Evolutionary conservation across 1,140 invertebrate genomes (phyloP).

Genomic region (Pararge aegeria): DNA sequence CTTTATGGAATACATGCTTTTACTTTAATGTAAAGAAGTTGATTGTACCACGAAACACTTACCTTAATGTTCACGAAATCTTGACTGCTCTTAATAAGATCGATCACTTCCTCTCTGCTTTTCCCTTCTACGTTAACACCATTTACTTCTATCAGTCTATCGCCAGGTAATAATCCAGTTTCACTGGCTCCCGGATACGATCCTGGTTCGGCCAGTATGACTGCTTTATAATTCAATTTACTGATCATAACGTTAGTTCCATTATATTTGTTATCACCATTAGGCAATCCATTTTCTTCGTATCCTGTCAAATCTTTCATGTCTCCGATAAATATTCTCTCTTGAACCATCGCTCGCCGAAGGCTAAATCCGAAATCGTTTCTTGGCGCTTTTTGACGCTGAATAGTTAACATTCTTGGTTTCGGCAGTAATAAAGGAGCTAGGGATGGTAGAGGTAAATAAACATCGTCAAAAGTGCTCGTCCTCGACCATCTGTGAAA

Average conservation of each 20-base stretch:
- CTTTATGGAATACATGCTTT: not conserved
- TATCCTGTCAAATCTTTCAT: conserved; percentile 52
- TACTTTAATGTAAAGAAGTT: conserved; percentile 3
- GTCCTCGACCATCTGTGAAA: conserved; percentile 87
- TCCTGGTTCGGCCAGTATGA: conserved; percentile 96
- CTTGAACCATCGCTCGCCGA: conserved; percentile 90
- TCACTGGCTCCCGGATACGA: conserved; percentile 88
- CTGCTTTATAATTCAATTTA: conserved; percentile 84
- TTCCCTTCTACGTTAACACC: conserved; percentile 91
- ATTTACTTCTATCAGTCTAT: conserved; percentile 95
- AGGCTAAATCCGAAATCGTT: conserved; percentile 97
- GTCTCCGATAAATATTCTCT: conserved; percentile 78
- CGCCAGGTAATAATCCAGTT: conserved; percentile 94
- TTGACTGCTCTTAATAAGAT: conserved; percentile 93
- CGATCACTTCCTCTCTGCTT: conserved; percentile 94
- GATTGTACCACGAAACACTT: conserved; percentile 40
- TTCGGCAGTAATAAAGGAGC: conserved; percentile 86
- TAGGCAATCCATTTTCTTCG: conserved; percentile 54
- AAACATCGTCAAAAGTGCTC: conserved; percentile 86
- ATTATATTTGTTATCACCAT: conserved; percentile 66
- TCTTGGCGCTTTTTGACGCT: conserved; percentile 89
- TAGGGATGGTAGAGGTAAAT: conserved; percentile 89
- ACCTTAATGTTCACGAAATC: conserved; percentile 93
- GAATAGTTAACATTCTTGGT: conserved; percentile 88
- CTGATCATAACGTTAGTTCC: conserved; percentile 57